Percentiles rank a stretch among this genome's conserved stretches.
phyloP scores from a whole-genome alignment of 30 jellyfish, hydroid and myxozoan species.

The Rhopilema esculentum region DNA sequence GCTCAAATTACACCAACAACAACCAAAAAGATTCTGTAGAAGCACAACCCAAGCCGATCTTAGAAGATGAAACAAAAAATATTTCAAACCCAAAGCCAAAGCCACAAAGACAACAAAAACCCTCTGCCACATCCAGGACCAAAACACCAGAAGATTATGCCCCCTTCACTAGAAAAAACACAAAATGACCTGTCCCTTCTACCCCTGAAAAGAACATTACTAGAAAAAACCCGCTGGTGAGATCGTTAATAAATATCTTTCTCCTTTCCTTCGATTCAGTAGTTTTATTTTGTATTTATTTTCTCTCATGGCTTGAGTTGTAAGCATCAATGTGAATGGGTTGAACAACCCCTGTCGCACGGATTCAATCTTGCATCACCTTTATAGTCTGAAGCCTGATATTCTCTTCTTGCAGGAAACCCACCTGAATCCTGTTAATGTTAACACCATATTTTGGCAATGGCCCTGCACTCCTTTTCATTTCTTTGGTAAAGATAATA shows the following conservation, averaged over 20 bases:
- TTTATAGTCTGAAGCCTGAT: neutral
- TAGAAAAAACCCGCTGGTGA: neutral
- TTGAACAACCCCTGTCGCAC: slow-evolving; percentile 2
- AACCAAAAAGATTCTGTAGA: neutral
- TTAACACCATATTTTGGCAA: neutral
- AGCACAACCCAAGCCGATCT: neutral
- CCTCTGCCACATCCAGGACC: too few relatives aligned
- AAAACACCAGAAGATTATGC: neutral
- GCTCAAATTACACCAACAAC: neutral
- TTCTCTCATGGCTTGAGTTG: slow-evolving; percentile 7
- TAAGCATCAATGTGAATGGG: slow-evolving; percentile 39
- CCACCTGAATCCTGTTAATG: neutral
- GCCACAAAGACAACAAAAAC: neutral
- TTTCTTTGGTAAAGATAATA: neutral
- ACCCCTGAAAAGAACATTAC: neutral
- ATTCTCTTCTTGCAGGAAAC: slow-evolving; percentile 31
- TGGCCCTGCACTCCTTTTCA: slow-evolving; percentile 21
- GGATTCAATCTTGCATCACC: slow-evolving; percentile 17
- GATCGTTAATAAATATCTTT: neutral
- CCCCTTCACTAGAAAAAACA: neutral
- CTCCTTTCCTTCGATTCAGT: neutral
- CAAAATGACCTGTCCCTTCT: neutral
- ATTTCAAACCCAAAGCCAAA: neutral
- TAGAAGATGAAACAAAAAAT: neutral
- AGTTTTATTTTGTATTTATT: neutral